These are phyloP conservation scores for Leptonema lineaticorne DNA, from an alignment of 1,140 invertebrate species.

Conservation along the genomic window DNA sequence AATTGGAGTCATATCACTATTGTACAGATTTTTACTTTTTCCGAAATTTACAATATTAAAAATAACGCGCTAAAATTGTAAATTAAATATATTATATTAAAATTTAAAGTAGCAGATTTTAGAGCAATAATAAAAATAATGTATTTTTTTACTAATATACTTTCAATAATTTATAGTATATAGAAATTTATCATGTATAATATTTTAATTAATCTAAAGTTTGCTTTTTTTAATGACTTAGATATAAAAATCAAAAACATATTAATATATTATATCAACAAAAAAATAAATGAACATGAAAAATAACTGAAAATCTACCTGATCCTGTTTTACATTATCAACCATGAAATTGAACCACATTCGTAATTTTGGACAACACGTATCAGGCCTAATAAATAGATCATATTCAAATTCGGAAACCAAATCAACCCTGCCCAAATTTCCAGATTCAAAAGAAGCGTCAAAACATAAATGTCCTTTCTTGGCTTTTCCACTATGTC, in stretches of 20 bases:
- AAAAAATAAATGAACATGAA: not conserved
- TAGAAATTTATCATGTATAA: too few species aligned
- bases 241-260: not conserved
- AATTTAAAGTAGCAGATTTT: too few species aligned
- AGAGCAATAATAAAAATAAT: too few species aligned
- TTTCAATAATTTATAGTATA: too few species aligned
- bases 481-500: conserved; percentile 92
- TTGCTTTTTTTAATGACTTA: not conserved
- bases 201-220: not conserved
- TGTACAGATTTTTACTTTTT: conserved; percentile 86
- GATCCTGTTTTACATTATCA: conserved; percentile 91
- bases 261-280: not conserved
- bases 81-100: conserved; percentile 1
- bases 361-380: conserved; percentile 87
- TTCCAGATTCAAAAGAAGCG: conserved; percentile 96
- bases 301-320: conserved; percentile 58
- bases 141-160: too few species aligned
- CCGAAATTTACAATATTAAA: conserved; percentile 98
- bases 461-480: conserved; percentile 95
- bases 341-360: conserved; percentile 99
- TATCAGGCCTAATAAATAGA: conserved; percentile 93
- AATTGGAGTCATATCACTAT: conserved; percentile 88
- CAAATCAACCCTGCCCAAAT: conserved; percentile 92
- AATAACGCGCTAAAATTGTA: conserved; percentile 77
- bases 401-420: conserved; percentile 95